A percentile compares a stretch with the other conserved stretches of the same genome.
Evolutionary conservation across 2,797 vertebrate genomes (phyloP).

Genomic region (Dendrocincla fuliginosa): DNA sequence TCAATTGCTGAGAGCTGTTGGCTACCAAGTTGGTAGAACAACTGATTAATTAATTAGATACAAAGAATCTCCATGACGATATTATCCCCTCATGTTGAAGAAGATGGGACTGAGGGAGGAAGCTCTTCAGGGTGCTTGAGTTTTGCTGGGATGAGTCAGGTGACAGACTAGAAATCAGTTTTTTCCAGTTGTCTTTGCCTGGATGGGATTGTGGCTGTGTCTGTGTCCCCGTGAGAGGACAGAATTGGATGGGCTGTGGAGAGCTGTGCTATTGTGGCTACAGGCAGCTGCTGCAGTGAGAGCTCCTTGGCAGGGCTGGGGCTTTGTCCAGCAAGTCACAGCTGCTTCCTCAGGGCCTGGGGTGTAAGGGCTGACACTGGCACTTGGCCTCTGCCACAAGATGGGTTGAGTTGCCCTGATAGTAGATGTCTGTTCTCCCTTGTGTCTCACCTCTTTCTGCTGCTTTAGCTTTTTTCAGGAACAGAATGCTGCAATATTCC

Average conservation of each 20-base stretch:
- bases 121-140: neutral
- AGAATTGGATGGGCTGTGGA: neutral
- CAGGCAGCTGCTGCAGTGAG: neutral
- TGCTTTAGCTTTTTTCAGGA: neutral
- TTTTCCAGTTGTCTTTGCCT: neutral
- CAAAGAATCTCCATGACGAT: neutral
- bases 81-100: neutral
- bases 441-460: neutral
- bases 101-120: neutral
- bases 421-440: neutral
- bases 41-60: neutral
- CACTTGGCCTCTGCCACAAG: neutral
- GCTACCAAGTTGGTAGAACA: neutral
- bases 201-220: neutral
- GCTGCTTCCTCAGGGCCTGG: neutral
- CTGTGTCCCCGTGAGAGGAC: neutral
- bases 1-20: neutral
- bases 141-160: neutral
- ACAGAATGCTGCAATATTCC: neutral
- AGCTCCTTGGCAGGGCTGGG: neutral
- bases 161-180: neutral
- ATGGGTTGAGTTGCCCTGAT: fast-evolving
- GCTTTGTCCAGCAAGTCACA: neutral
- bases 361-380: neutral
- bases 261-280: neutral